These are phyloP conservation scores for Microdon myrmicae DNA, from an alignment of 2,888 invertebrate genomes.

Conservation along the genomic window DNA sequence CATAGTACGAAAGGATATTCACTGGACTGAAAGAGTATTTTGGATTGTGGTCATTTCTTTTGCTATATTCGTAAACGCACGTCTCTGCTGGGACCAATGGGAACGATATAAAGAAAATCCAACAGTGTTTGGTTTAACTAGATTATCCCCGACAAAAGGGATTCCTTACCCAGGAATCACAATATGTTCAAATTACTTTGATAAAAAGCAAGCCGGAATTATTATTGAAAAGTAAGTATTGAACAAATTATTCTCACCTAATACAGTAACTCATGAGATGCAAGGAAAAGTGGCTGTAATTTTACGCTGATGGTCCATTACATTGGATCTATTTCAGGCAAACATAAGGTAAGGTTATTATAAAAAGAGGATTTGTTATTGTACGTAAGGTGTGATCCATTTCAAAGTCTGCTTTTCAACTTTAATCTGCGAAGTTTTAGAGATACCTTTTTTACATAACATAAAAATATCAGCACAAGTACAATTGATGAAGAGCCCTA, in stretches of 20 bases:
- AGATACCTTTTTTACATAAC: too few species aligned
- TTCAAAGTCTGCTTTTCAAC: too few species aligned
- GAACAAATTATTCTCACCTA: background rate
- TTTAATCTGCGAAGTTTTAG: too few species aligned
- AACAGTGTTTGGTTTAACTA: conserved; percentile 69
- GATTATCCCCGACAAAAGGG: conserved; percentile 67
- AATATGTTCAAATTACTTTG: conserved; percentile 67
- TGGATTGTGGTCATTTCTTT: conserved; percentile 57
- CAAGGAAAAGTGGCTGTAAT: too few species aligned
- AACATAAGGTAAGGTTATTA: too few species aligned
- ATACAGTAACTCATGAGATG: too few species aligned
- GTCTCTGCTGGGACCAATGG: conserved; percentile 61
- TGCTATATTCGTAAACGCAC: conserved; percentile 57
- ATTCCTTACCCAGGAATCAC: conserved; percentile 69
- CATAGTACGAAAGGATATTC: conserved; percentile 58
- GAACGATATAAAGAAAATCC: conserved; percentile 68
- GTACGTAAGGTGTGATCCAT: too few species aligned
- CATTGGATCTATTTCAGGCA: too few species aligned
- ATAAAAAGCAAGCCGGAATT: conserved; percentile 58
- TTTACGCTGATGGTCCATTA: too few species aligned
- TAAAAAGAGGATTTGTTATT: too few species aligned
- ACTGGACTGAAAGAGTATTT: conserved; percentile 59
- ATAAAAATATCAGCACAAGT: too few species aligned
- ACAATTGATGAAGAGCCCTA: too few species aligned
- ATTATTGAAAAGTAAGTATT: conserved; percentile 58